Evolutionary conservation across 92 coral and sea anemone species (phyloP), one percentile per base, ranked within the genome.

Genomic region (Scolanthus callimorphus): DNA sequence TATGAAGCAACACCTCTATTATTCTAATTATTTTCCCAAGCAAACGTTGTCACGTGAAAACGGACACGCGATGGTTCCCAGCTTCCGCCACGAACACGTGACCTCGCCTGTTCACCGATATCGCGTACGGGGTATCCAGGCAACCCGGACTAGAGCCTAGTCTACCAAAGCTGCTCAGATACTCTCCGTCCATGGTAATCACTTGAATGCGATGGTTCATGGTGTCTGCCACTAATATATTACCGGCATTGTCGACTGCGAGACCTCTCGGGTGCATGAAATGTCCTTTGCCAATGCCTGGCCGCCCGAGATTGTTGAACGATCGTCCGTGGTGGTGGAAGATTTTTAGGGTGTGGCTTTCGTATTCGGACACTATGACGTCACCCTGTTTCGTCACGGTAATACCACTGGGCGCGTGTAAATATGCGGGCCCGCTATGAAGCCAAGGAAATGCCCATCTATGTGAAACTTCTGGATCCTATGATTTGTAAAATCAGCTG

Each of bases 151-250:
- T 65, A 27, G 96, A 88, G 10, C 97, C 97, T 47, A 91, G 57
- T 63, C 97, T 76, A n/a, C 97, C 97, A 71, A 91, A 85, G 25
- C 76, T 75, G 45, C 58, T 74, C 20, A 88, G 52, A 28, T 82
- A 82, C 31, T 69, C 74, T 8, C 90, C 97, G 17, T 73, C 24
- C 28, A 74, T 56, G 37, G 59, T 77, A 11, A 91, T 65, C n/a
- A 91, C 96, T 51, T 91, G 96, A 37, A 91, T 80, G 43, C 95
- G 87, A 65, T 91, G 89, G 51, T 88, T 91, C 63, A 73, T 71
- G 39, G 83, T 80, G 62, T 91, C 97, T 20, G 92, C 92, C 8
- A 88, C 86, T 17, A 91, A 44, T 11, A 88, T 71, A 37, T 91
- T 91, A 0, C 84, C 89, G 11, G 27, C 29, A 31, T 68, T 63